Percentiles rank a stretch among this genome's conserved stretches.
phyloP scores from a whole-genome alignment of 2,113 vertebrate species.

The Gulo gulo region DNA sequence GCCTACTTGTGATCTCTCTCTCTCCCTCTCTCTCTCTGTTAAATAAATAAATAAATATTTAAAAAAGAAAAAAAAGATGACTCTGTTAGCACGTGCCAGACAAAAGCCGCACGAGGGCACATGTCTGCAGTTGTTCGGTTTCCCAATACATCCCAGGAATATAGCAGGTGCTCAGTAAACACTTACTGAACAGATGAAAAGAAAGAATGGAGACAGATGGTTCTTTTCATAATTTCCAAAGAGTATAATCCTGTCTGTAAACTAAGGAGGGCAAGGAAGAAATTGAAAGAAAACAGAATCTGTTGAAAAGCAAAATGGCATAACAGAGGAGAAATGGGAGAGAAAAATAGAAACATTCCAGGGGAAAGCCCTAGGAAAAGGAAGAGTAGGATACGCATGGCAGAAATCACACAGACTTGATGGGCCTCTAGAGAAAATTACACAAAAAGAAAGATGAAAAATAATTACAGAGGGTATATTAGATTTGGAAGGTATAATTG shows the following conservation, averaged over 20 bases:
- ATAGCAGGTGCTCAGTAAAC: background rate
- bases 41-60: too few relatives aligned
- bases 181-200: background rate
- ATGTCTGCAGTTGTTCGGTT: background rate
- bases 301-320: background rate
- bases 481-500: background rate
- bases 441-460: background rate
- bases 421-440: background rate
- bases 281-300: background rate
- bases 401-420: background rate
- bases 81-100: background rate
- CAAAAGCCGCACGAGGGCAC: background rate
- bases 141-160: background rate
- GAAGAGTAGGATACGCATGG: background rate
- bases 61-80: background rate
- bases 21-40: too few relatives aligned
- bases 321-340: background rate
- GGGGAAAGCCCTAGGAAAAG: background rate
- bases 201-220: background rate
- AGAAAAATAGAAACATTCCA: background rate
- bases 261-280: background rate
- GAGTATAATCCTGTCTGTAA: background rate
- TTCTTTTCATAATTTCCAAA: background rate
- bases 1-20: too few relatives aligned
- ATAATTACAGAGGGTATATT: conserved; percentile 1